Conservation (phyloP, 2,113 vertebrate species). For the Dermatemys mawii region DNA sequence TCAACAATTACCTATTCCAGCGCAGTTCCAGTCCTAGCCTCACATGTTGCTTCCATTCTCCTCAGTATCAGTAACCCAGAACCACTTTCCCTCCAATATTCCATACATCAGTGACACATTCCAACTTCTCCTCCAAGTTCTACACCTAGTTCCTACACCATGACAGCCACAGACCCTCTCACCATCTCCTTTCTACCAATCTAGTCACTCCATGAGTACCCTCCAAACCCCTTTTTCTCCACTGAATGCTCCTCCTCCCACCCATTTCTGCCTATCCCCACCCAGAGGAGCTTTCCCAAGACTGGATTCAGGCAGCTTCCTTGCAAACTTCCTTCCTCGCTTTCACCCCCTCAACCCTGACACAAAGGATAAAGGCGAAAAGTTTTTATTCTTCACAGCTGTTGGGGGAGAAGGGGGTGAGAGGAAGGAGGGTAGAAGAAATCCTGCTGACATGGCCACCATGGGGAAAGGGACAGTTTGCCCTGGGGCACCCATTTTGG, state of each 20-base stretch:
- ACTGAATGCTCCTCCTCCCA: not conserved
- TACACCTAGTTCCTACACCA: not conserved
- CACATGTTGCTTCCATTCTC: not conserved
- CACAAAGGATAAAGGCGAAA: not conserved
- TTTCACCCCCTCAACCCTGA: not conserved
- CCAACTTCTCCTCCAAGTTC: not conserved
- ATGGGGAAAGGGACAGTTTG: not conserved
- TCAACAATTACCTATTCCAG: not conserved
- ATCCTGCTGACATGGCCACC: not conserved
- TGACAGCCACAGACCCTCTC: not conserved
- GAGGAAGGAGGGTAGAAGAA: not conserved
- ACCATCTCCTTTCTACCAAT: not conserved
- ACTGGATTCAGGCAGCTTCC: not conserved
- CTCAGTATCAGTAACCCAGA: not conserved
- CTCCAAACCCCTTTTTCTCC: not conserved
- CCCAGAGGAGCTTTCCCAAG: not conserved
- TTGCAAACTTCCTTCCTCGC: not conserved
- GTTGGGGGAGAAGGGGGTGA: not conserved
- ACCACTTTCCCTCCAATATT: not conserved
- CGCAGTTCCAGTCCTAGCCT: not conserved
- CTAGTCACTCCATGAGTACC: fast-evolving
- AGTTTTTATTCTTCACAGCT: not conserved
- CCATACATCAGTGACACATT: not conserved
- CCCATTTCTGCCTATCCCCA: not conserved
- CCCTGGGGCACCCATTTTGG: not conserved